phyloP scores from a whole-genome alignment of 2,888 invertebrate genomes.

The Julus scanicus region DNA sequence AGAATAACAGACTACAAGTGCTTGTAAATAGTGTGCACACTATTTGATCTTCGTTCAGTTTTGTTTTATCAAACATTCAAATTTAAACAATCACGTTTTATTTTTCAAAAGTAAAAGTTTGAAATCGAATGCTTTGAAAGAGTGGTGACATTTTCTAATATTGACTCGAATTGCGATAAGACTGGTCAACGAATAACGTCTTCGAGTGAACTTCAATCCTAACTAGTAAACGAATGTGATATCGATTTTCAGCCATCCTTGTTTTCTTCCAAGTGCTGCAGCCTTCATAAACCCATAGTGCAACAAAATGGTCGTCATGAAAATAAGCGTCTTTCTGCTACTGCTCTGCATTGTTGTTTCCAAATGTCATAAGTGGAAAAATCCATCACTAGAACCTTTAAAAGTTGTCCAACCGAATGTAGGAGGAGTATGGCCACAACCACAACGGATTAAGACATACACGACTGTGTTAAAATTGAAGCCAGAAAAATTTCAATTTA shows the following conservation, averaged over 20 bases:
- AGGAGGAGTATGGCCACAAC: constrained; percentile 78
- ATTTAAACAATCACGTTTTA: neutral
- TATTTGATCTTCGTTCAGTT: no score
- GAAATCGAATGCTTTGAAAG: neutral
- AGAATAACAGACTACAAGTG: neutral
- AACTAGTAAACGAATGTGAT: neutral
- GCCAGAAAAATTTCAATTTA: constrained; percentile 62
- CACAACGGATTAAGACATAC: constrained; percentile 68
- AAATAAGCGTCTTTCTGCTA: neutral
- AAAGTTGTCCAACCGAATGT: neutral
- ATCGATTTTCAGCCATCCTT: constrained; percentile 12
- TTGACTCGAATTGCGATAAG: constrained; percentile 1
- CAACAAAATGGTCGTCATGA: neutral
- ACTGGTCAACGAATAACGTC: neutral
- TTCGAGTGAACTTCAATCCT: neutral
- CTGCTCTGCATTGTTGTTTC: neutral
- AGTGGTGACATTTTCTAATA: neutral
- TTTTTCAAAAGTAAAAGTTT: neutral
- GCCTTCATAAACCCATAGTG: neutral
- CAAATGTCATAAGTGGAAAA: neutral
- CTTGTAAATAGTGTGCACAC: no score
- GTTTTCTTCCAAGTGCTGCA: neutral
- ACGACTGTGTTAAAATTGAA: constrained; percentile 67
- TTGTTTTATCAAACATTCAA: no score
- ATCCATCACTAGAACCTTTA: neutral